Conservation (phyloP, 2,888 invertebrate genomes). For the Folsomia candida region DNA sequence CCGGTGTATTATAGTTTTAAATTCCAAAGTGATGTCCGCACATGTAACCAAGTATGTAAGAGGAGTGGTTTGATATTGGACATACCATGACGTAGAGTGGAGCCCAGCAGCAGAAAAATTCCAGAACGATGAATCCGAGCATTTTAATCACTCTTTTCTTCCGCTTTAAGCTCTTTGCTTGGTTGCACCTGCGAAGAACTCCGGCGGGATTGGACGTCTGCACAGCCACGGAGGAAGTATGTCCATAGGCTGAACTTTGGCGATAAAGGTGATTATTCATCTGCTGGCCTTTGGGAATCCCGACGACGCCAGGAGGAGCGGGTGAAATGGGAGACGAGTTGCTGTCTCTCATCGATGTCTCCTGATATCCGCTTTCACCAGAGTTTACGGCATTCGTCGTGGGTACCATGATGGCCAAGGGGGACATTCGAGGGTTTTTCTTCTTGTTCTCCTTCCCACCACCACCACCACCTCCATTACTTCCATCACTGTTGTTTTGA, state of each 20-base stretch:
- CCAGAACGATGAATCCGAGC: conserved; percentile 66
- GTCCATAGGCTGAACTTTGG: conserved; percentile 15
- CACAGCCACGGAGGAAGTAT: not conserved
- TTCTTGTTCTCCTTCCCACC: conserved; percentile 2
- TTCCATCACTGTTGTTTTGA: not conserved
- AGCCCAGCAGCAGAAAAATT: conserved; percentile 71
- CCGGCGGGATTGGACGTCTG: not conserved
- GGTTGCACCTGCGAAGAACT: conserved; percentile 55
- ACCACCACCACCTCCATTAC: conserved; percentile 1
- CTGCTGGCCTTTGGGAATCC: not conserved
- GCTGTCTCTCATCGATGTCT: conserved; percentile 9
- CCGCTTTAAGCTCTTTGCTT: conserved; percentile 56
- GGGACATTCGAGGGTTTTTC: not conserved
- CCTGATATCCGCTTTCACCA: conserved; percentile 12
- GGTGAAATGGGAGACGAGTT: not conserved
- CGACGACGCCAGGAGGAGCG: not conserved
- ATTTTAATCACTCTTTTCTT: conserved; percentile 62
- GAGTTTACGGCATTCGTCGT: not conserved
- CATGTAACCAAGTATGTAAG: no score
- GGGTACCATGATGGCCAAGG: conserved; percentile 2
- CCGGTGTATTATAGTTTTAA: no score
- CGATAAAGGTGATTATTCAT: conserved; percentile 13
- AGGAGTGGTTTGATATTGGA: no score
- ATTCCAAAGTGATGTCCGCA: no score
- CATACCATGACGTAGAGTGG: conserved; percentile 60